Evolutionary conservation across 64 coral and sea anemone species (phyloP), one percentile per base, ranked within the genome.

Genomic region (Hydrozoanthus tunicans): DNA sequence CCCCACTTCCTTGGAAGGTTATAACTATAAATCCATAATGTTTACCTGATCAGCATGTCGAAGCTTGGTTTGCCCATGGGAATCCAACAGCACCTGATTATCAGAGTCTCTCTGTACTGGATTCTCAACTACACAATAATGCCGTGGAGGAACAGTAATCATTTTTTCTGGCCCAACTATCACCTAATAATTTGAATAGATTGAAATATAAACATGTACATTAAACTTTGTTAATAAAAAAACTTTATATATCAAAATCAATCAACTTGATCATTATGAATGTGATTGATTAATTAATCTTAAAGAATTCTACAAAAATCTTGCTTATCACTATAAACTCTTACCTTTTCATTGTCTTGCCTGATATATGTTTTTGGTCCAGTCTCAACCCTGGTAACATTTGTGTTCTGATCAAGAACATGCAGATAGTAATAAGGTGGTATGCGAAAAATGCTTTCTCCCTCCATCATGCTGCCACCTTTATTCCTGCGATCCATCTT

Each of bases 311-410:
- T 43, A 43, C 32, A 43, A 43, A 43, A 43, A 43, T 43, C 32
- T 2, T 43, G 32, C 32, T 43, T 43, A 2, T 43, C 32, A 43
- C 32, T 43, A 43, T 43, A 43, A 43, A 43, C 32, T 75, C 79
- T 56, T 68, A 98, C 96, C 96, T 98, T 98, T 81, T 95, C 94
- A 93, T 98, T 98, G 67, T 98, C 96, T 56, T 98, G 96, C 64
- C 96, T 81, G 77, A 98, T 98, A 77, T 93, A 98, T 6, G 96
- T 98, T 90, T 98, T 98, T 71, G 96, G 96, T 83, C 96, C 96
- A 83, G 92, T 89, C 80, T 98, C 96, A 51, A 98, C 96, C 67
- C 93, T 98, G 5, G 96, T 98, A 24, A 98, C 96, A 93, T 98
- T 98, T 15, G 93, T 93, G 83, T 95, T 98, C 91, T 95, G 96